These are phyloP conservation scores for Arrhamphus sclerolepis DNA, from an alignment of 2,797 vertebrate genomes.

Conservation along the genomic window DNA sequence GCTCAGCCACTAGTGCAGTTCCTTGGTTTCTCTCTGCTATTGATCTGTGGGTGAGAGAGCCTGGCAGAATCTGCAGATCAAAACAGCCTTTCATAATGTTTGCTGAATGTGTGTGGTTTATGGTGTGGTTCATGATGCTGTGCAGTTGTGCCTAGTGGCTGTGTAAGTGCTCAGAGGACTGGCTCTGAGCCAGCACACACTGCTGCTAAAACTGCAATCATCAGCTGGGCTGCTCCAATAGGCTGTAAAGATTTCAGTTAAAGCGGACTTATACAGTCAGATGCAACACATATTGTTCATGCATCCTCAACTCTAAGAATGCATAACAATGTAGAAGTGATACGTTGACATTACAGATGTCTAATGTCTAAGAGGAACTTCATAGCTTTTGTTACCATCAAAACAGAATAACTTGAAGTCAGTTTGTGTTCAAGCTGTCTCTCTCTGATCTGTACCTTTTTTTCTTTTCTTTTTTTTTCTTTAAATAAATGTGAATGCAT, in stretches of 20 bases:
- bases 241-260: background rate
- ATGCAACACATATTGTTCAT: background rate
- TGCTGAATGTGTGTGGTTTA: background rate
- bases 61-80: conserved; percentile 22
- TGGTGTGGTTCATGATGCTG: conserved; percentile 10
- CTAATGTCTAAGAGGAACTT: background rate
- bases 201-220: conserved; percentile 34
- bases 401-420: background rate
- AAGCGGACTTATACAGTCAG: background rate
- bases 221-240: conserved; percentile 27
- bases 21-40: conserved; percentile 19
- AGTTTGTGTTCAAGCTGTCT: conserved; percentile 1
- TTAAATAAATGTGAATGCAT: background rate
- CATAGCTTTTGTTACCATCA: background rate
- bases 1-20: conserved; percentile 17
- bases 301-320: no score
- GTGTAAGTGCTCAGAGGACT: conserved; percentile 11
- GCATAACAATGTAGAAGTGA: no score
- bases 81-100: conserved; percentile 33
- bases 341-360: no score
- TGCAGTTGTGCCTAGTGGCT: conserved; percentile 16
- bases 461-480: no score
- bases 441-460: background rate
- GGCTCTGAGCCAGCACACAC: conserved; percentile 37
- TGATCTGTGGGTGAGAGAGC: conserved; percentile 37